Percentiles rank a stretch among this genome's conserved stretches.
phyloP scores from a whole-genome alignment of 2,888 invertebrate species.

The Acrobasis repandana region DNA sequence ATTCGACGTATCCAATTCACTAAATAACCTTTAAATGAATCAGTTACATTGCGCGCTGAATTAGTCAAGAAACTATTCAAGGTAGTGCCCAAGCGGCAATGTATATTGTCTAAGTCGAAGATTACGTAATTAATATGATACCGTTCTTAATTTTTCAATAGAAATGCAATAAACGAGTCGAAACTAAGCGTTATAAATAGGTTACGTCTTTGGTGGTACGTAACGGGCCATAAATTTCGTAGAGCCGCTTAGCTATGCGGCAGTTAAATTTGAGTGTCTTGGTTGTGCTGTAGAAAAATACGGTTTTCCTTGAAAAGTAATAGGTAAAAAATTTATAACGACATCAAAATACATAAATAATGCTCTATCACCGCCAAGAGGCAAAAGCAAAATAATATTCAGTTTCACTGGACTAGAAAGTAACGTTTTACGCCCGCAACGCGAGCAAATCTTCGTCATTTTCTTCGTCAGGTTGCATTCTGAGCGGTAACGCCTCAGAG shows the following conservation, averaged over 20 bases:
- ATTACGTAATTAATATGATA: neutral
- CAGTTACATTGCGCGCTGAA: neutral
- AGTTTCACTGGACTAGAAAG: no score
- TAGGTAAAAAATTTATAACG: neutral
- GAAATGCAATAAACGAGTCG: neutral
- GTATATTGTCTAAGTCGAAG: neutral
- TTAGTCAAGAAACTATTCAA: neutral
- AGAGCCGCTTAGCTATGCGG: neutral
- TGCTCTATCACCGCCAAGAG: constrained; percentile 3
- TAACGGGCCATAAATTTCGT: constrained; percentile 14
- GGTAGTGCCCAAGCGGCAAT: neutral
- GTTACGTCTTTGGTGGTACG: constrained; percentile 19
- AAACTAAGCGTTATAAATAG: constrained; percentile 10
- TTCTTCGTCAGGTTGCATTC: no score
- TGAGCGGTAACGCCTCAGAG: no score
- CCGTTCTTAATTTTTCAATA: constrained; percentile 4
- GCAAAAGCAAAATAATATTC: no score
- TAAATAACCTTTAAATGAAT: neutral
- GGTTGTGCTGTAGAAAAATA: neutral
- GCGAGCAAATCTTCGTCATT: no score
- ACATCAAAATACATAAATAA: no score
- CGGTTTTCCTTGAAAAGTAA: neutral
- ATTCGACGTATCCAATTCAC: constrained; percentile 1
- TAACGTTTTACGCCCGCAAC: no score
- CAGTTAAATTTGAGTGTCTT: constrained; percentile 14